Conservation (phyloP, 1,140 invertebrate species). For the Scaptodrosophila lebanonensis region DNA sequence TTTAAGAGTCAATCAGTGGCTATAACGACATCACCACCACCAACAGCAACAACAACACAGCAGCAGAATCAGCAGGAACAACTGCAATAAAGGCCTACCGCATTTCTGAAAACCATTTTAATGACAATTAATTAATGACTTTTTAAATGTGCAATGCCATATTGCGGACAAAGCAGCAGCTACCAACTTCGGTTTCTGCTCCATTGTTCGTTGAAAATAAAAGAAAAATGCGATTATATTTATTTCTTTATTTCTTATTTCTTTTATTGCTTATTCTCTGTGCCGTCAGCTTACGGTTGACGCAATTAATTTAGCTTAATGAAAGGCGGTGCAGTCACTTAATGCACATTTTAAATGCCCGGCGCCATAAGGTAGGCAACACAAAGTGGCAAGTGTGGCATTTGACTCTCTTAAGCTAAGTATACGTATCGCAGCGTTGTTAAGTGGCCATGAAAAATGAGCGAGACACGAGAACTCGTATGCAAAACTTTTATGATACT, state of each 20-base stretch:
- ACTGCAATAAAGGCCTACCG: constrained; percentile 7
- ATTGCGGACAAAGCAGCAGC: too few species aligned
- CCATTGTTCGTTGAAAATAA: constrained; percentile 29
- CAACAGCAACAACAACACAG: constrained; percentile 31
- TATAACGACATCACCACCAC: constrained; percentile 36
- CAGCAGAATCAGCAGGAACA: neutral
- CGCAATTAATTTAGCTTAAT: constrained; percentile 39
- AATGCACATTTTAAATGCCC: neutral
- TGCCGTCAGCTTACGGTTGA: constrained; percentile 31
- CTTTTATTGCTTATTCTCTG: neutral
- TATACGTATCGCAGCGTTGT: neutral
- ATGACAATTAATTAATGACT: constrained; percentile 72
- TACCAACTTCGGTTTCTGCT: constrained; percentile 16
- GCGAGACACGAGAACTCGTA: constrained; percentile 10
- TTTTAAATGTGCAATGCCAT: constrained; percentile 47
- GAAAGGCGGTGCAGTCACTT: constrained; percentile 4
- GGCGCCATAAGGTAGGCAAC: neutral
- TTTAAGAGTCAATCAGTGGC: constrained; percentile 48
- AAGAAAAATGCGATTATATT: constrained; percentile 5
- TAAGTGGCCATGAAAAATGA: constrained; percentile 48
- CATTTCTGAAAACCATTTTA: constrained; percentile 58
- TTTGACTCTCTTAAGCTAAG: neutral
- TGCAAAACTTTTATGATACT: constrained; percentile 31
- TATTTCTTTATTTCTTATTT: too few species aligned
- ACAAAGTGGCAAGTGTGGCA: constrained; percentile 3